Evolutionary conservation across 2,113 vertebrate species (phyloP).

Genomic region (Grammomys surdaster): DNA sequence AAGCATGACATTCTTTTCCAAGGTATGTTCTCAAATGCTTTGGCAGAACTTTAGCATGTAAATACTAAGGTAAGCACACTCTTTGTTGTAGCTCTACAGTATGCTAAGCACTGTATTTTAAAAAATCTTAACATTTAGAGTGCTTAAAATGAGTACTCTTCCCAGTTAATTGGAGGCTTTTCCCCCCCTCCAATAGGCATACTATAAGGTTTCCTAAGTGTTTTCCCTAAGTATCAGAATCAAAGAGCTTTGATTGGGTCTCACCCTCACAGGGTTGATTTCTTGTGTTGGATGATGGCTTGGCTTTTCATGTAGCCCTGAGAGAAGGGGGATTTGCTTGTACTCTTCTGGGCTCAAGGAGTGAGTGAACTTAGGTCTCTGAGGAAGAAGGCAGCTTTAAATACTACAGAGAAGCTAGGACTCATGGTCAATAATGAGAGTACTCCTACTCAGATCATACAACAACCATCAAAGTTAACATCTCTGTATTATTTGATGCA

Average conservation of each 20-base stretch:
- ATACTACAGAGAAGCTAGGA: constrained; percentile 40
- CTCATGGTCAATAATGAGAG: constrained; percentile 27
- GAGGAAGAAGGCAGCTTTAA: constrained; percentile 46
- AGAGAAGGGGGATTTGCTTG: constrained; percentile 75
- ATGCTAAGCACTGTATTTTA: constrained; percentile 83
- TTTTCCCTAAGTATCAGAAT: constrained; percentile 64
- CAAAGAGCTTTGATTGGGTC: constrained; percentile 75
- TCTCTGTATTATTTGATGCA: background rate
- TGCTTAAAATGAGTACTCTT: constrained; percentile 79
- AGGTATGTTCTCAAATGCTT: constrained; percentile 65
- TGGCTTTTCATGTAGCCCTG: constrained; percentile 67
- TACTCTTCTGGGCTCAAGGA: constrained; percentile 49
- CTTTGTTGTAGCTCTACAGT: constrained; percentile 75
- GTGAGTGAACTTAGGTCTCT: constrained; percentile 23
- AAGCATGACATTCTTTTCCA: constrained; percentile 62
- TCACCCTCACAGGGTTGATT: constrained; percentile 70
- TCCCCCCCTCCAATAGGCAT: constrained; percentile 66
- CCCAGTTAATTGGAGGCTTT: constrained; percentile 74
- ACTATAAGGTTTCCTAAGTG: constrained; percentile 72
- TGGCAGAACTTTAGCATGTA: constrained; percentile 68
- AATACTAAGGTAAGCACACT: constrained; percentile 73
- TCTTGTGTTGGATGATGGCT: constrained; percentile 66
- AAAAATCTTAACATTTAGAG: constrained; percentile 81
- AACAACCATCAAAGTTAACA: background rate
- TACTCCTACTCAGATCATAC: constrained; percentile 15